Evolutionary conservation across 2,113 vertebrate genomes (phyloP).

Genomic region (Hyla sarda): DNA sequence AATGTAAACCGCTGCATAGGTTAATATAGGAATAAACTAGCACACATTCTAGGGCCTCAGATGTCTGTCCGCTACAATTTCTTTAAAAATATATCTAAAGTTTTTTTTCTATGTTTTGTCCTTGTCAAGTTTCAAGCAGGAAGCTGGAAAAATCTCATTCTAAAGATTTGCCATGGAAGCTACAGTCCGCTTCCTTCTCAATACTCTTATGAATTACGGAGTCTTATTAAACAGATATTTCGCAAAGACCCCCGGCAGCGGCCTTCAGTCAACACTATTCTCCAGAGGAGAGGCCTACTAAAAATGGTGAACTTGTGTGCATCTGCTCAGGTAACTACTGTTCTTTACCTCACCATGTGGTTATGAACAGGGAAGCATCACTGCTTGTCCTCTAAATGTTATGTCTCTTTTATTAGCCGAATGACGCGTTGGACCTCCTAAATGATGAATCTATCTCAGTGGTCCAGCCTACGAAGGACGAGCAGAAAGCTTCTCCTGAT

Average conservation of each 20-base stretch:
- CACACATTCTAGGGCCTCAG: neutral
- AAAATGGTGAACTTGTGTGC: constrained; percentile 73
- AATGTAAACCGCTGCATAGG: neutral
- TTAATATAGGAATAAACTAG: neutral
- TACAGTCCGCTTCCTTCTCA: constrained; percentile 82
- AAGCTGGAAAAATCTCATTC: constrained; percentile 92
- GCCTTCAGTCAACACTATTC: constrained; percentile 87
- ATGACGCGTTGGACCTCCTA: neutral
- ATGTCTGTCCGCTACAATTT: neutral
- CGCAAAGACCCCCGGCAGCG: constrained; percentile 85
- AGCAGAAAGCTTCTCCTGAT: neutral
- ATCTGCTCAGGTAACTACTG: constrained; percentile 74
- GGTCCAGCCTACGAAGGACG: neutral
- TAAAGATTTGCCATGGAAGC: constrained; percentile 90
- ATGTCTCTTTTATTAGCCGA: neutral
- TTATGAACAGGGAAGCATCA: neutral
- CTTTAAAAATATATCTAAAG: neutral
- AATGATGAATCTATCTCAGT: neutral
- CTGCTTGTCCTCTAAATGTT: neutral
- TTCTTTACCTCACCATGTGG: neutral
- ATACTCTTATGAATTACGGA: constrained; percentile 86
- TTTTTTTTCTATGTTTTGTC: neutral
- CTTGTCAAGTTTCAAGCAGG: constrained; percentile 86
- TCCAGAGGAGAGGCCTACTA: constrained; percentile 77
- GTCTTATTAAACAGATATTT: constrained; percentile 89